Evolutionary conservation across 2,888 invertebrate species (phyloP).

Genomic region (Allolobophora icterica): DNA sequence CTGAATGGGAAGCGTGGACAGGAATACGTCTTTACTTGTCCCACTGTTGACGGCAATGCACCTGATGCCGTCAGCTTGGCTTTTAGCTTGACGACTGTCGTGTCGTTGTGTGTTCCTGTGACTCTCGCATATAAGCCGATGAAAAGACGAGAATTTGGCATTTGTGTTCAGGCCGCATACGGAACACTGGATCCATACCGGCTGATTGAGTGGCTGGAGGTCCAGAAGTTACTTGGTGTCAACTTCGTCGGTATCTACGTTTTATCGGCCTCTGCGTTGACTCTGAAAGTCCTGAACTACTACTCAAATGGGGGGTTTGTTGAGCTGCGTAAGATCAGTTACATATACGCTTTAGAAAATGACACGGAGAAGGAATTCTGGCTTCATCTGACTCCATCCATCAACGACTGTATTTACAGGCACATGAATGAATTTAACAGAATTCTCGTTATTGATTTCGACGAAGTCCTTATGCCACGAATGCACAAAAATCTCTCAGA

Average conservation of each 20-base stretch:
- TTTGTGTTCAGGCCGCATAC: constrained; percentile 28
- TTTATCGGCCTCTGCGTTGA: not conserved
- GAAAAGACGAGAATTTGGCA: not conserved
- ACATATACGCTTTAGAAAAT: constrained; percentile 21
- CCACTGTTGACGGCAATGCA: not conserved
- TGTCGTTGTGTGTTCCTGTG: not conserved
- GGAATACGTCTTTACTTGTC: constrained; percentile 27
- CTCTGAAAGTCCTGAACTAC: not conserved
- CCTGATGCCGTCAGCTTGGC: not conserved
- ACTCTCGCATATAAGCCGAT: not conserved
- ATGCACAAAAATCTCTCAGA: constrained; percentile 29
- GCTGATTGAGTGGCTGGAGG: constrained; percentile 30
- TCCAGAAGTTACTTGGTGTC: constrained; percentile 35
- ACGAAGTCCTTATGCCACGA: constrained; percentile 47
- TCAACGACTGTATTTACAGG: constrained; percentile 48
- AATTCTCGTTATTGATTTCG: constrained; percentile 43
- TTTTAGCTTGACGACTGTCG: not conserved
- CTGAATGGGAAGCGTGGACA: constrained; percentile 17
- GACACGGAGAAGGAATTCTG: not conserved
- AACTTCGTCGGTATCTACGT: constrained; percentile 28
- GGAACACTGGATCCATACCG: constrained; percentile 22
- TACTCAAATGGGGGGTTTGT: not conserved
- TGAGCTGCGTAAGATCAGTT: not conserved
- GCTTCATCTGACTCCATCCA: constrained; percentile 26
- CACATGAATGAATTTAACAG: constrained; percentile 44